These are phyloP conservation scores for Labeo calbasu DNA, from an alignment of 2,797 vertebrate genomes.

Conservation along the genomic window DNA sequence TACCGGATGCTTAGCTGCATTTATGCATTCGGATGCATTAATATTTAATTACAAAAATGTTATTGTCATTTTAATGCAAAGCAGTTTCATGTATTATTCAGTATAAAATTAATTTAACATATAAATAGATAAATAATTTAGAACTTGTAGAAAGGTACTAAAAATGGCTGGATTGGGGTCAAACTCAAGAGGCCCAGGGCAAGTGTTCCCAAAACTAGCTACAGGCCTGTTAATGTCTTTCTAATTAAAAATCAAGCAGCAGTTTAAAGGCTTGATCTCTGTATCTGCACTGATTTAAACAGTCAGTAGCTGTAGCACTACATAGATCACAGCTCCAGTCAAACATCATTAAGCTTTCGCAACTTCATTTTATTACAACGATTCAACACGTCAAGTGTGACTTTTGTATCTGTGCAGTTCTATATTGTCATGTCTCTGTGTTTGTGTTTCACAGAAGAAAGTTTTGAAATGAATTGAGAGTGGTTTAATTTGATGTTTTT, in stretches of 20 bases:
- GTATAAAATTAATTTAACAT: not conserved
- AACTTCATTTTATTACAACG: slow-evolving; percentile 16
- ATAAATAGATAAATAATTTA: not conserved
- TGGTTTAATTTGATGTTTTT: not conserved
- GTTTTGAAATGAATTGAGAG: not conserved
- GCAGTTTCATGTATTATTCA: not conserved
- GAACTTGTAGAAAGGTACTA: not conserved
- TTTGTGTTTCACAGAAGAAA: not conserved
- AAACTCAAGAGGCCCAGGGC: not conserved
- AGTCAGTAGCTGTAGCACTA: not conserved
- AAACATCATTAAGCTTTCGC: not conserved
- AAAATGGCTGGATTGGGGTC: not conserved
- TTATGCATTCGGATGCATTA: not conserved
- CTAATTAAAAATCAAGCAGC: not conserved
- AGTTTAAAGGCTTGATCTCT: slow-evolving; percentile 6
- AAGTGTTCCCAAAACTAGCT: not conserved
- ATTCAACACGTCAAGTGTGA: not conserved
- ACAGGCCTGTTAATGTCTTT: not conserved
- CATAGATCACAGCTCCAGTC: not conserved
- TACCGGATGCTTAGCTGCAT: not conserved
- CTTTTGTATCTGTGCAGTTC: not conserved
- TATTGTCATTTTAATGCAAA: not conserved
- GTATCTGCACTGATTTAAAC: not conserved
- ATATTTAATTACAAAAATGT: not conserved
- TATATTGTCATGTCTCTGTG: not conserved